Conservation (phyloP, 1,140 invertebrate species). For the Heterodera carotae region DNA sequence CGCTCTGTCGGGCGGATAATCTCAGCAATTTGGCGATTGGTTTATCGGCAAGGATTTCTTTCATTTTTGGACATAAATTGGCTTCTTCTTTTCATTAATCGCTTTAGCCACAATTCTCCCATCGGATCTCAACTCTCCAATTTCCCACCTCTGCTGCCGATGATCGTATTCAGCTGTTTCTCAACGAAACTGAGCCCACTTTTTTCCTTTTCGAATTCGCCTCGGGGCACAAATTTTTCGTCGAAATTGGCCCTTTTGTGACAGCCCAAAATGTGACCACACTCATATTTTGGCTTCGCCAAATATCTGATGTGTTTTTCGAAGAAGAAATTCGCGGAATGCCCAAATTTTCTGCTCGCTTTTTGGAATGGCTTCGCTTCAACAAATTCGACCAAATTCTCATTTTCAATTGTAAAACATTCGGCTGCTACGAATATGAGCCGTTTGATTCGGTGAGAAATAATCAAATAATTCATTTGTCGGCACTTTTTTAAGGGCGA, state of each 20-base stretch:
- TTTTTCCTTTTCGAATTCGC: constrained; percentile 4
- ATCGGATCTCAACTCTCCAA: not conserved
- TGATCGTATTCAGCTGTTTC: not conserved
- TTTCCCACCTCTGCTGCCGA: not conserved
- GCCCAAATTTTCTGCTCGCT: not conserved
- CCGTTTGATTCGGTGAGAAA: not conserved
- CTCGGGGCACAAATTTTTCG: constrained; percentile 2
- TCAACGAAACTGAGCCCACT: constrained; percentile 3
- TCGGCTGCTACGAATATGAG: constrained; percentile 8
- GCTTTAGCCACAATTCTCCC: not conserved
- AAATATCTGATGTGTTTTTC: constrained; percentile 2
- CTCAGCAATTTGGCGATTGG: not conserved
- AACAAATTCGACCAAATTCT: constrained; percentile 6
- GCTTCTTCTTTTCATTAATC: not conserved
- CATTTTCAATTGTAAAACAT: not conserved
- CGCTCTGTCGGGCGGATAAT: not conserved
- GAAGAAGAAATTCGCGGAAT: constrained; percentile 18
- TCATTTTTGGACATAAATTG: not conserved
- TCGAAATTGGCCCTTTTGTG: constrained; percentile 1
- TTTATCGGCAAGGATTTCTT: not conserved
- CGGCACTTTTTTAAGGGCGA: not conserved
- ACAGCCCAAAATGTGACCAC: not conserved
- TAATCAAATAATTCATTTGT: not conserved
- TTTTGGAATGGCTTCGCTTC: not conserved
- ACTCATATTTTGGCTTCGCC: not conserved